Base-by-base conservation (phyloP, 2,113 vertebrate species). In the Paedocypris sp. region DNA sequence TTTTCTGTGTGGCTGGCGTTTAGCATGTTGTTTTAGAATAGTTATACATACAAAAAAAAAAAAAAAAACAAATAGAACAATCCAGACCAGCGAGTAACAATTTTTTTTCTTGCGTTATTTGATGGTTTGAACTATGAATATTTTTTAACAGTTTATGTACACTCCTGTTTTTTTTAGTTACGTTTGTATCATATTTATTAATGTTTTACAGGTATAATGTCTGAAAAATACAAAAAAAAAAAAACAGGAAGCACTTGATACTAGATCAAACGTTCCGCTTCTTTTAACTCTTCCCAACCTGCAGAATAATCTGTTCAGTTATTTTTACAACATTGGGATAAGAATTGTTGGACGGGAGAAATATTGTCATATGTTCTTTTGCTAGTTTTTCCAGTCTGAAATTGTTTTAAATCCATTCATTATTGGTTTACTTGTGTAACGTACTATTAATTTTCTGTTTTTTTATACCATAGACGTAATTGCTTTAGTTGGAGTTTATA, bases 401-500 rank as follows among this genome's bases (percentile, higher is more conserved):
- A 22, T 60, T 31, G 45, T 48, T 33, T 26, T 26, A 19, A 25
- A 43, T 12, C 39, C 39, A 46, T 45, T 18, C 13, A 43, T 42
- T 26, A 9, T 54, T 45, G 35, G 61, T 64, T 42, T 42, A 53
- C 38, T 32, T 43, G 15, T 31, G 41, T 51, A 6, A 32, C 54
- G 23, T 46, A 43, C 28, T 31, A 16, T 35, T 32, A 26, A 46
- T 46, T 33, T 47, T 22, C 23, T 23, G 10, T 25, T 45, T 3
- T 62, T 33, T 63, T 63, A 25, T 38, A 51, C 18, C 32, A 52
- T 32, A 58, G 39, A 56, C 19, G 16, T 32, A 39, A 48, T 15
- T 41, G n/a, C 51, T 66, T 25, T 62, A 70, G 51, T 25, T 57
- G 26, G 32, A 5, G 15, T 47, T n/a, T n/a, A n/a, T n/a, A n/a